Evolutionary conservation across 2,797 vertebrate genomes (phyloP).

Genomic region (Psittacula derbiana): DNA sequence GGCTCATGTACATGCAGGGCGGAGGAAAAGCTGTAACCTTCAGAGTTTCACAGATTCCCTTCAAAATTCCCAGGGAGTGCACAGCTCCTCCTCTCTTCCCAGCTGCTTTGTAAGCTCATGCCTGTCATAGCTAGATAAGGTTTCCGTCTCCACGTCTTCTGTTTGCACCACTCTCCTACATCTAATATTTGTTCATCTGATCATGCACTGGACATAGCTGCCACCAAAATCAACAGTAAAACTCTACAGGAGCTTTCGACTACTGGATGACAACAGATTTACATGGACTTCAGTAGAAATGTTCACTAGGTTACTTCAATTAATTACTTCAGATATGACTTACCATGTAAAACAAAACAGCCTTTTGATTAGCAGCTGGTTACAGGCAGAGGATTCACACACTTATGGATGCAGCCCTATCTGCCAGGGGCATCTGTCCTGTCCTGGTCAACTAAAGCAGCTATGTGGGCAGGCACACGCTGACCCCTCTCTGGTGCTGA

Average conservation of each 20-base stretch:
- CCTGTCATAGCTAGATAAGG: background rate
- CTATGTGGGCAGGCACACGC: rapidly evolving
- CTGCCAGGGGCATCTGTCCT: background rate
- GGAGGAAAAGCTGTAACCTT: background rate
- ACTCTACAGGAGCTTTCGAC: background rate
- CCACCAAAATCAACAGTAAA: background rate
- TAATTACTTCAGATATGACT: background rate
- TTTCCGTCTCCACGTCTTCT: background rate
- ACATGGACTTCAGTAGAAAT: background rate
- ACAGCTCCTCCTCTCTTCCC: background rate
- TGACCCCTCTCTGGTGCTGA: background rate
- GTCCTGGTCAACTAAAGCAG: background rate
- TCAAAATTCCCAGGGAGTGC: background rate
- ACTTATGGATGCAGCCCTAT: background rate
- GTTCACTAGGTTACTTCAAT: no score
- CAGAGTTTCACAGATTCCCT: background rate
- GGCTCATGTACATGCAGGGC: background rate
- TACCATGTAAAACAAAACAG: background rate
- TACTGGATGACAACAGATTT: background rate
- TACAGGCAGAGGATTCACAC: background rate
- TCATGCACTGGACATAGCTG: background rate
- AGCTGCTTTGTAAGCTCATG: background rate
- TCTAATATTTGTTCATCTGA: background rate
- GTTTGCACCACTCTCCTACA: background rate
- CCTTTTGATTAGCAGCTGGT: background rate